phyloP scores from a whole-genome alignment of 2,113 vertebrate genomes.

The Oncorhynchus kisutch region DNA sequence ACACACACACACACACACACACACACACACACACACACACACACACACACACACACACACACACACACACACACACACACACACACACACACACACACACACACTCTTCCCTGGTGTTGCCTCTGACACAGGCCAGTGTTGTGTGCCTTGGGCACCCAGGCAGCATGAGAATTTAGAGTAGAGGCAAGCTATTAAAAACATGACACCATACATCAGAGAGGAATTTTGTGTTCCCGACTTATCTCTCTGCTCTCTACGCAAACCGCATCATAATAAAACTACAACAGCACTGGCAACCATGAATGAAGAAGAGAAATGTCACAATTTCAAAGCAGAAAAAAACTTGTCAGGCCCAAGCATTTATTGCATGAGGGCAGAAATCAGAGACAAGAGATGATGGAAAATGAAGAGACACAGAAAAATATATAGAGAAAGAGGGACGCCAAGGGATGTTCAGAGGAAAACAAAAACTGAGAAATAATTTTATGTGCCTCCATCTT shows the following conservation, averaged over 20 bases:
- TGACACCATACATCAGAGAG: slow-evolving; percentile 11
- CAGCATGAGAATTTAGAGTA: slow-evolving; percentile 1
- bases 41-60: neutral
- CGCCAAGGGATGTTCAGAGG: neutral
- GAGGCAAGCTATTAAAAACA: slow-evolving; percentile 15
- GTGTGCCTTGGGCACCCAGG: neutral
- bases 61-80: neutral
- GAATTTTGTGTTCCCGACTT: neutral
- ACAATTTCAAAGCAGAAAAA: slow-evolving; percentile 5
- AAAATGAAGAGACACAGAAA: neutral
- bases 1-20: neutral
- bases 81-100: neutral
- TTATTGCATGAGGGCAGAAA: neutral
- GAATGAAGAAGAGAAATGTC: neutral
- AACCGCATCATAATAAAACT: slow-evolving; percentile 3
- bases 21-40: neutral
- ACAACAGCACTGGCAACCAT: slow-evolving; percentile 6
- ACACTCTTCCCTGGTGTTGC: neutral
- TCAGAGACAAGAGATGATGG: neutral
- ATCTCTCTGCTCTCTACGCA: slow-evolving; percentile 7
- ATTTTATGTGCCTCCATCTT: slow-evolving; percentile 7
- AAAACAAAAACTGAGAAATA: neutral
- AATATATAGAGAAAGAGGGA: no score
- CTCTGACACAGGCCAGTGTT: neutral
- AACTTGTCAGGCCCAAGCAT: neutral